Evolutionary conservation across 2,888 invertebrate genomes (phyloP).

Genomic region (Conchocele bisecta): DNA sequence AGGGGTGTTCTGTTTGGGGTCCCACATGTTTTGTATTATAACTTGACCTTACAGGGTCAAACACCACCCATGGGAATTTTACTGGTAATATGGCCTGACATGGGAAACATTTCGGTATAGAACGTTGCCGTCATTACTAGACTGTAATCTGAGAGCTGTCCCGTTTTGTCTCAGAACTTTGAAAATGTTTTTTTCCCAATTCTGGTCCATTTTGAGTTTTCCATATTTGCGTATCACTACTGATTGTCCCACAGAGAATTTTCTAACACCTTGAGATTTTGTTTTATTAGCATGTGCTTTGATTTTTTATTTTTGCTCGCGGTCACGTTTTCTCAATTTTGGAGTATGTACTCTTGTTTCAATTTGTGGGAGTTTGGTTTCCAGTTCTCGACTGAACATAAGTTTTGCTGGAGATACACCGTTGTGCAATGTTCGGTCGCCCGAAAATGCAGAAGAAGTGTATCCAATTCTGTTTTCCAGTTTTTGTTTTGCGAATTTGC

Average conservation of each 20-base stretch:
- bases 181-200: neutral
- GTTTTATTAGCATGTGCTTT: neutral
- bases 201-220: neutral
- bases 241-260: slow-evolving; percentile 5
- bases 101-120: neutral
- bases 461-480: slow-evolving; percentile 17
- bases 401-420: neutral
- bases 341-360: neutral
- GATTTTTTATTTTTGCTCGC: slow-evolving; percentile 7
- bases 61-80: no score
- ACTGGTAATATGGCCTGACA: slow-evolving; percentile 4
- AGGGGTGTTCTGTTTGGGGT: no score
- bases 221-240: neutral
- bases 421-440: slow-evolving; percentile 15
- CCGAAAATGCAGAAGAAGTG: slow-evolving; percentile 5
- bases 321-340: neutral
- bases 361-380: slow-evolving; percentile 12
- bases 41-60: no score
- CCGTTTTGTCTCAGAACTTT: no score
- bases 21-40: no score
- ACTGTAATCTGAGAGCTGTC: neutral
- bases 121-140: neutral
- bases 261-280: neutral
- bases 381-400: slow-evolving; percentile 9
- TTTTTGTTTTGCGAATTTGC: slow-evolving; percentile 24